Percentiles rank a stretch among this genome's conserved stretches.
phyloP scores from a whole-genome alignment of 2,113 vertebrate genomes.

The Urocynchramus pylzowi region DNA sequence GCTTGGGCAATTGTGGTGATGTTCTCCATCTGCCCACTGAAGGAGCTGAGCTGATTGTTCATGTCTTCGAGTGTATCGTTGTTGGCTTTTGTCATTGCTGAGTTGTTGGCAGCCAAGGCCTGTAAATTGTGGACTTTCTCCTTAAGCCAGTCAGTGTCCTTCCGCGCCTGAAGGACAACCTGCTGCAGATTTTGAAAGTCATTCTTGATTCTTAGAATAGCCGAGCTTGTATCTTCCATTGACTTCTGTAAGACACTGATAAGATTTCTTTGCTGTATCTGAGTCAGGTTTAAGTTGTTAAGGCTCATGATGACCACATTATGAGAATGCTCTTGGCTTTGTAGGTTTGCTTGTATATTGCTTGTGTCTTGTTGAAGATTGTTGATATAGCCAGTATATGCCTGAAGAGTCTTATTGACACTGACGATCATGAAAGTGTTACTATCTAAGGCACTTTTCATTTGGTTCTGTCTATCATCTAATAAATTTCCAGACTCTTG shows the following conservation, averaged over 20 bases:
- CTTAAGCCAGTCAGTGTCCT: slow-evolving; percentile 87
- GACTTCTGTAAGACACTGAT: slow-evolving; percentile 83
- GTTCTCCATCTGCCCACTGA: slow-evolving; percentile 86
- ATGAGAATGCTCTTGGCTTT: slow-evolving; percentile 83
- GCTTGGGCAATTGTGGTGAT: slow-evolving; percentile 82
- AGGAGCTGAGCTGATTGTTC: slow-evolving; percentile 80
- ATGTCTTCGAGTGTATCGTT: slow-evolving; percentile 89
- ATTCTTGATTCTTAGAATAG: slow-evolving; percentile 85
- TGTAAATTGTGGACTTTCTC: slow-evolving; percentile 87
- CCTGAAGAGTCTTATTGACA: slow-evolving; percentile 88
- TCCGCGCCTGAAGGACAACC: slow-evolving; percentile 80
- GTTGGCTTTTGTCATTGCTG: slow-evolving; percentile 84
- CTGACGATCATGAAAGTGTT: slow-evolving; percentile 83
- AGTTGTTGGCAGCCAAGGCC: slow-evolving; percentile 82
- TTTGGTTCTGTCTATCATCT: slow-evolving; percentile 82
- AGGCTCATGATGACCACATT: slow-evolving; percentile 82
- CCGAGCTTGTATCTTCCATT: slow-evolving; percentile 84
- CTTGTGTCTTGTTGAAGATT: slow-evolving; percentile 85
- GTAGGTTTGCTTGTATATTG: slow-evolving; percentile 83
- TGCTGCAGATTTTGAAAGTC: slow-evolving; percentile 90
- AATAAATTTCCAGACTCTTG: slow-evolving; percentile 81
- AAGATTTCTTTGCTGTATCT: slow-evolving; percentile 85
- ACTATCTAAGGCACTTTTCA: slow-evolving; percentile 83
- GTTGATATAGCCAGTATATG: slow-evolving; percentile 80
- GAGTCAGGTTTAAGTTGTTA: slow-evolving; percentile 88